A percentile compares a stretch with the other conserved stretches of the same genome.
These are phyloP conservation scores for Cinclus cinclus DNA, from an alignment of 2,113 vertebrate species.

Conservation along the genomic window DNA sequence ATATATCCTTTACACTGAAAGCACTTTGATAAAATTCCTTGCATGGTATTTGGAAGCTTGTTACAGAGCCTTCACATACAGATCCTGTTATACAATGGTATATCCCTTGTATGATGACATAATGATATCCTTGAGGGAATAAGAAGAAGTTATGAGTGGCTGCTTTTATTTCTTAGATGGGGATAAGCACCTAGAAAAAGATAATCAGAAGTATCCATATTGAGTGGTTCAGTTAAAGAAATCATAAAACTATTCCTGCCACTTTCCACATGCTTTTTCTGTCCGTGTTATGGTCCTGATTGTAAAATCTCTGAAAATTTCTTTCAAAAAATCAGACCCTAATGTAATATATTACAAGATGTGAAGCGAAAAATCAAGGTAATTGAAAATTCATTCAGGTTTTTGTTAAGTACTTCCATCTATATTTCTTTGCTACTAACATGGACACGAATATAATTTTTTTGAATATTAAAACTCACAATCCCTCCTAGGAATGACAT, in stretches of 20 bases:
- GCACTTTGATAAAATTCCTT: constrained; percentile 28
- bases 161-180: background rate
- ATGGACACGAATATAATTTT: background rate
- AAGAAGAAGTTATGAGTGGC: background rate
- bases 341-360: background rate
- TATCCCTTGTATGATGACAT: background rate
- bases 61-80: background rate
- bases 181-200: background rate
- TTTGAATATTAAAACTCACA: background rate
- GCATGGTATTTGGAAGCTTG: constrained; percentile 24
- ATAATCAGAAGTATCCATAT: background rate
- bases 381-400: background rate
- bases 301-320: background rate
- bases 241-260: background rate
- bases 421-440: background rate
- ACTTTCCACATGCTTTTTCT: background rate
- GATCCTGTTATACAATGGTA: background rate
- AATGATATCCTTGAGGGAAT: background rate
- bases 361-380: background rate
- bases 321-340: background rate
- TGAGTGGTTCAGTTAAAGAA: background rate
- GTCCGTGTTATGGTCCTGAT: background rate
- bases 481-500: background rate
- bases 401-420: background rate
- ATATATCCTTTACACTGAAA: background rate